Percentiles rank a stretch among this genome's conserved stretches.
phyloP scores from a whole-genome alignment of 2,888 invertebrate species.

The Byasa hedistus region DNA sequence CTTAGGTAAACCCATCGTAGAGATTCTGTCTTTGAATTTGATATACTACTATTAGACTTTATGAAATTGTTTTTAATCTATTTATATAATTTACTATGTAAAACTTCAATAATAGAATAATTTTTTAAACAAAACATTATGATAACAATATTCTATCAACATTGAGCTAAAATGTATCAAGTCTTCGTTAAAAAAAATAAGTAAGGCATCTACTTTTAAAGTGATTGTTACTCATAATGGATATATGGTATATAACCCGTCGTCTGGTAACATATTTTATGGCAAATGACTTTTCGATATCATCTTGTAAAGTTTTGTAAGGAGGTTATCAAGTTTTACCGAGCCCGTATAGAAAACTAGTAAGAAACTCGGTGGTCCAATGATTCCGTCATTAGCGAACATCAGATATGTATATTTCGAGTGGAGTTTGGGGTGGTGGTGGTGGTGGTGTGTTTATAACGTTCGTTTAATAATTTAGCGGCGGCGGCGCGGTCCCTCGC shows the following conservation, averaged over 20 bases:
- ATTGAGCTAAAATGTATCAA: too few relatives aligned
- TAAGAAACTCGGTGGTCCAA: conserved; percentile 36
- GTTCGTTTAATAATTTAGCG: conserved; percentile 77
- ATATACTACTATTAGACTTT: too few relatives aligned
- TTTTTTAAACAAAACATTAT: too few relatives aligned
- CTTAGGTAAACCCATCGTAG: too few relatives aligned
- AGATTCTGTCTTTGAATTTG: too few relatives aligned
- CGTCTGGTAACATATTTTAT: neutral
- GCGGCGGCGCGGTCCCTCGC: conserved; percentile 59
- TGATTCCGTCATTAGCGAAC: conserved; percentile 59
- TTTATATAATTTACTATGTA: too few relatives aligned
- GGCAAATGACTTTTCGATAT: neutral
- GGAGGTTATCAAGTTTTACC: neutral
- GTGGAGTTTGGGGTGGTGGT: conserved; percentile 65
- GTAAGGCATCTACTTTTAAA: too few relatives aligned
- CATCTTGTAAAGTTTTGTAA: neutral
- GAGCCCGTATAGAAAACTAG: neutral
- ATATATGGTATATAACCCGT: neutral
- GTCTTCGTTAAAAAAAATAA: too few relatives aligned
- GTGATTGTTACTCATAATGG: too few relatives aligned
- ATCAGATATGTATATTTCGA: conserved; percentile 53
- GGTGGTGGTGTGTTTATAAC: conserved; percentile 70
- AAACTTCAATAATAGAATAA: too few relatives aligned
- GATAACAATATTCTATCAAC: too few relatives aligned
- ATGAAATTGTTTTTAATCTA: too few relatives aligned